Conservation (phyloP, 2,888 invertebrate genomes). For the Aleiodes testaceus region DNA sequence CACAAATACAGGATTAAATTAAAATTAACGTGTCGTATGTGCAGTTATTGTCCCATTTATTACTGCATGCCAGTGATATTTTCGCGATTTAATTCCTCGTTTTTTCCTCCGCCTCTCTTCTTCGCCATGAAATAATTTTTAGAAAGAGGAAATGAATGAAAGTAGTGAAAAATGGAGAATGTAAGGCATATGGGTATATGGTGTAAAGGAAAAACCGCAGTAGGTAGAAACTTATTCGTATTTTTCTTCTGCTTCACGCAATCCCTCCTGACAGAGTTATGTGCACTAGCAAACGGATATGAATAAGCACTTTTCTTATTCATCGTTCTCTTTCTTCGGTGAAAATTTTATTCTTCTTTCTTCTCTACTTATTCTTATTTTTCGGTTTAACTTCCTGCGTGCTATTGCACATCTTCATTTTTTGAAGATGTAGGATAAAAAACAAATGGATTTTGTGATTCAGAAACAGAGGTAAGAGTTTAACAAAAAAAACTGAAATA, state of each 20-base stretch:
- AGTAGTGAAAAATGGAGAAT: neutral
- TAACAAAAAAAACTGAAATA: no score
- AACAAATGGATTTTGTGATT: neutral
- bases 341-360: slow-evolving; percentile 11
- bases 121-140: neutral
- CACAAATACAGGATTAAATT: slow-evolving; percentile 3
- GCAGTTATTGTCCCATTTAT: neutral
- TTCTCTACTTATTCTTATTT: slow-evolving; percentile 16
- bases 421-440: neutral
- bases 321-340: slow-evolving; percentile 24
- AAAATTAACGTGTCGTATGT: neutral
- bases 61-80: neutral
- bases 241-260: slow-evolving; percentile 31
- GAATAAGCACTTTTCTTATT: slow-evolving; percentile 51
- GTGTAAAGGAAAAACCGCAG: slow-evolving; percentile 7
- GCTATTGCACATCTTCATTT: slow-evolving; percentile 17
- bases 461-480: no score
- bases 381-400: slow-evolving; percentile 21
- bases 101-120: neutral
- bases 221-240: slow-evolving; percentile 1
- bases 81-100: neutral
- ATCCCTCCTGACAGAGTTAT: slow-evolving; percentile 39
- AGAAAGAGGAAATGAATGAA: slow-evolving; percentile 6
- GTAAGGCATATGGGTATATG: neutral
- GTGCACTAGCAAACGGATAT: slow-evolving; percentile 46